Base-by-base conservation (phyloP, 2,113 vertebrate genomes). In the Anoplopoma fimbria region DNA sequence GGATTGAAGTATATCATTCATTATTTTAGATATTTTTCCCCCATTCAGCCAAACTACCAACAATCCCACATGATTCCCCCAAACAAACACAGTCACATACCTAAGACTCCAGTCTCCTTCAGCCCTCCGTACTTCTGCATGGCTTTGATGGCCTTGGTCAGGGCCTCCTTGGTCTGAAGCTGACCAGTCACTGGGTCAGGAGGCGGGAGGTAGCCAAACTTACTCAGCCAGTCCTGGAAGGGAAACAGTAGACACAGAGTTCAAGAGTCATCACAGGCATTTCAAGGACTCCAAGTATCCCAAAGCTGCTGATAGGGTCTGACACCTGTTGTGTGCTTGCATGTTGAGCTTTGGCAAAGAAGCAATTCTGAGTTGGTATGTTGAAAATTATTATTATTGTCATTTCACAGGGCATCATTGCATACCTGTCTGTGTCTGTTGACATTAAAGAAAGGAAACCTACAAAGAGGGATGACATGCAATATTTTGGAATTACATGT, bases 81-180 rank as follows among this genome's bases (percentile, higher is more conserved):
- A 73, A 14, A 71, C 27, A 80, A 60, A 70, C 62, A 47, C 31
- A 19, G 17, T 21, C n/a, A 91, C 93, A 45, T 79, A 99, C 98
- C 98, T 8, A 99, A 93, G 49, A 97, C 67, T 2, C 98, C 98
- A 0, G 97, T 99, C 13, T 96, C 94, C 85, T 97, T 94, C 13
- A 99, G 96, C 12, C 98, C 98, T 3, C 97, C 98, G 0, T 99
- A 99, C 79, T 85, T 95, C 91, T 99, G 98, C 98, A 99, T 99
- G 93, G 97, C 95, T 58, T 95, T 94, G 72, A 99, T 97, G 87
- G 98, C 98, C 74, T 94, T 96, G 86, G 96, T 95, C 80, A 99
- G 92, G 29, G 97, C 96, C 92, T 99, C 98, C 85, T 96, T 97
- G 0, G 96, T 98, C 94, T 97, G 98, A 33, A 98, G 96, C 72